Percentiles rank a stretch among this genome's conserved stretches.
Conservation (phyloP, 2,113 vertebrate genomes). For the Haemorhous mexicanus region DNA sequence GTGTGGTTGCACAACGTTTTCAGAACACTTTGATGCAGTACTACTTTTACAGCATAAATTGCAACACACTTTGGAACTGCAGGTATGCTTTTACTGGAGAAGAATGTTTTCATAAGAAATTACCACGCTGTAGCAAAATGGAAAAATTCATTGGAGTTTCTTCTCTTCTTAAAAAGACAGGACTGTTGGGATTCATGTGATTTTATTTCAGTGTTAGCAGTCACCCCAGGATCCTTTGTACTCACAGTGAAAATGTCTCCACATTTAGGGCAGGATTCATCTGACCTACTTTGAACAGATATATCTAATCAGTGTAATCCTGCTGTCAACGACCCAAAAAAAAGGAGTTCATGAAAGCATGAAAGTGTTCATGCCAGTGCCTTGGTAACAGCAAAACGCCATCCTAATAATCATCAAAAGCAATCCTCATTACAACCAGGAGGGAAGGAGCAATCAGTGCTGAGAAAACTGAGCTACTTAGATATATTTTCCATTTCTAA, state of each 20-base stretch:
- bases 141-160: background rate
- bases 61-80: background rate
- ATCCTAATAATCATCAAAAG: slow-evolving; percentile 8
- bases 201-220: background rate
- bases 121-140: background rate
- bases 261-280: slow-evolving; percentile 3
- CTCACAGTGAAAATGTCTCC: background rate
- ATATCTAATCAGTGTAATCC: background rate
- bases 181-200: background rate
- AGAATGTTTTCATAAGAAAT: background rate
- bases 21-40: background rate
- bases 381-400: background rate
- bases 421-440: background rate
- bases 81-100: background rate
- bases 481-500: background rate
- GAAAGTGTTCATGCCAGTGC: background rate
- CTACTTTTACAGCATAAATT: background rate
- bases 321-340: background rate
- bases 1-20: background rate
- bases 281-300: slow-evolving; percentile 4
- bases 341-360: background rate
- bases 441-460: background rate
- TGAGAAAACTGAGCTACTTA: background rate
- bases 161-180: background rate
- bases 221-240: background rate